A percentile compares a stretch with the other conserved stretches of the same genome.
phyloP scores from a whole-genome alignment of 2,797 vertebrate genomes.

The Trachops cirrhosus region DNA sequence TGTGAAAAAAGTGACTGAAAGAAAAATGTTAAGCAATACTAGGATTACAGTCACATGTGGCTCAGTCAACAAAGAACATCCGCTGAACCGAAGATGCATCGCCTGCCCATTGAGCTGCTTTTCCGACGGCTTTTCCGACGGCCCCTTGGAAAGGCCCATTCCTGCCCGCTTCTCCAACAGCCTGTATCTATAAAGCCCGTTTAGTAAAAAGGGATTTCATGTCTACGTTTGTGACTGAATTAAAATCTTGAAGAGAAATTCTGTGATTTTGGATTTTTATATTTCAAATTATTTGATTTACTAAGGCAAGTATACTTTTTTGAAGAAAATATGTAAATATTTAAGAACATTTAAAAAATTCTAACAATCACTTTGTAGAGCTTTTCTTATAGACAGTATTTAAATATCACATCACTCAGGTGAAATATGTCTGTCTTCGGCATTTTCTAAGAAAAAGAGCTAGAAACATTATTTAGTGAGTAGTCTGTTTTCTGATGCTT shows the following conservation, averaged over 20 bases:
- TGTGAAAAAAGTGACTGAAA: neutral
- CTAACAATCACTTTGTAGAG: neutral
- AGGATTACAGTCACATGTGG: neutral
- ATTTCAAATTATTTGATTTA: neutral
- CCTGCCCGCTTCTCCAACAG: neutral
- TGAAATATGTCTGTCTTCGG: neutral
- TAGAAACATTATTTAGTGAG: neutral
- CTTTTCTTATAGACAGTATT: neutral
- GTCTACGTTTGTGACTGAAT: neutral
- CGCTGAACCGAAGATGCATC: conserved; percentile 37
- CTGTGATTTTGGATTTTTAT: neutral
- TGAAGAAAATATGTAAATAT: neutral
- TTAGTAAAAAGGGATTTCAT: neutral
- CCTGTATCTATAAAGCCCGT: neutral
- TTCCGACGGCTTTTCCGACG: neutral
- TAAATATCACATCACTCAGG: neutral
- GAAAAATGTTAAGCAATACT: neutral
- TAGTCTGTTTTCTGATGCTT: neutral
- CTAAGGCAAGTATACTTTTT: neutral
- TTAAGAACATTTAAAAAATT: neutral
- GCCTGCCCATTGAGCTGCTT: neutral
- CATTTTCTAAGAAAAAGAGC: neutral
- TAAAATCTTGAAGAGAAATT: neutral
- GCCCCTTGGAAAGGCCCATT: neutral
- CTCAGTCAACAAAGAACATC: conserved; percentile 25